phyloP scores from a whole-genome alignment of 2,888 invertebrate species.

The Drosophila mimica region DNA sequence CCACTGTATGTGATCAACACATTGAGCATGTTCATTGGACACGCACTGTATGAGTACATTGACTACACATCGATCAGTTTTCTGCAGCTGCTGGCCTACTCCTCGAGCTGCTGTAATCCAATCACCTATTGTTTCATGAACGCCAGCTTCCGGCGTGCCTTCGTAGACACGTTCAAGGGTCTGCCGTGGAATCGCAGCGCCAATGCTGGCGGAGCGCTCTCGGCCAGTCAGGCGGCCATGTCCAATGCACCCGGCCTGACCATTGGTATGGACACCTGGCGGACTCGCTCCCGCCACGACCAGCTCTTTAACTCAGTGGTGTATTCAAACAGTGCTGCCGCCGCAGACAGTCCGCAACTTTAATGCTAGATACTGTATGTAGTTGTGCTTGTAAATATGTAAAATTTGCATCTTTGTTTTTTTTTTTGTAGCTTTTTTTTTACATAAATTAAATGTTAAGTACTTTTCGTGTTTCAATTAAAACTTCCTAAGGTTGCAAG shows the following conservation, averaged over 20 bases:
- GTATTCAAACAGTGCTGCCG: slow-evolving; percentile 50
- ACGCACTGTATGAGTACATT: slow-evolving; percentile 89
- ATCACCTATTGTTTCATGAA: slow-evolving; percentile 98
- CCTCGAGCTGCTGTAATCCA: slow-evolving; percentile 94
- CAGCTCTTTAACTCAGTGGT: slow-evolving; percentile 58
- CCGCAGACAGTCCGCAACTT: slow-evolving; percentile 61
- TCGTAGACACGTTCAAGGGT: slow-evolving; percentile 90
- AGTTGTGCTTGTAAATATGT: slow-evolving; percentile 55
- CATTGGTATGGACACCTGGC: slow-evolving; percentile 56
- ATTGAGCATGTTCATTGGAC: slow-evolving; percentile 89
- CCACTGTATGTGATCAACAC: slow-evolving; percentile 93
- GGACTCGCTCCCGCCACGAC: slow-evolving; percentile 59
- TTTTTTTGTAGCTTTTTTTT: slow-evolving; percentile 48
- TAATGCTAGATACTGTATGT: slow-evolving; percentile 16
- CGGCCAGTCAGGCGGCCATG: slow-evolving; percentile 54
- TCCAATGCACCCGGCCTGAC: slow-evolving; percentile 32
- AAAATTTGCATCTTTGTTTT: slow-evolving; percentile 20
- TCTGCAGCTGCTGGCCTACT: slow-evolving; percentile 92
- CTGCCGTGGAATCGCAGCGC: slow-evolving; percentile 61
- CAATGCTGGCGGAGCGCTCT: slow-evolving; percentile 33
- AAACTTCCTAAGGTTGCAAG: slow-evolving; percentile 56
- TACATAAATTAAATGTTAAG: slow-evolving; percentile 26
- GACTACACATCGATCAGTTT: slow-evolving; percentile 90
- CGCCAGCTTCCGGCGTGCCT: slow-evolving; percentile 92
- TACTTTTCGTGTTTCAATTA: slow-evolving; percentile 67